A percentile compares a stretch with the other conserved stretches of the same genome.
These are phyloP conservation scores for Muscicapa striata DNA, from an alignment of 2,797 vertebrate genomes.

Conservation along the genomic window DNA sequence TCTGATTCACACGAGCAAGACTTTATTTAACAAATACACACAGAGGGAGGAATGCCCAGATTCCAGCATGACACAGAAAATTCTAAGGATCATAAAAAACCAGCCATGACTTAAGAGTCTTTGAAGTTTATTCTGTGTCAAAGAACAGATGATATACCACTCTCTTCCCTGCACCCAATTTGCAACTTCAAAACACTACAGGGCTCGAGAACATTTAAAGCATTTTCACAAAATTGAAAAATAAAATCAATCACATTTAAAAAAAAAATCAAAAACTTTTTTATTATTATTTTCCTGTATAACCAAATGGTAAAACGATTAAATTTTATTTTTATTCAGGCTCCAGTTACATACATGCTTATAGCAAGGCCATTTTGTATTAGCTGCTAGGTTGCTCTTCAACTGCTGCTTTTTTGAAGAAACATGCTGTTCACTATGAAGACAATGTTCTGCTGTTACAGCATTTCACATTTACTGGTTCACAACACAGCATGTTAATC, in stretches of 20 bases:
- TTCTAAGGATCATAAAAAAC: neutral
- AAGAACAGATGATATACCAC: neutral
- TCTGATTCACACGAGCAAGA: neutral
- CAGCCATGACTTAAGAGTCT: rapidly evolving
- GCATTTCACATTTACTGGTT: neutral
- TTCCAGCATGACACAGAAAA: neutral
- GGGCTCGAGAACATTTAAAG: neutral
- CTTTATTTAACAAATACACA: neutral
- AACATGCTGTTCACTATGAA: neutral
- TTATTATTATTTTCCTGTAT: neutral
- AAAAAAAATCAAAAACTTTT: neutral
- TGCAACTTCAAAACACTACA: neutral
- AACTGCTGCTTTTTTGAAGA: neutral
- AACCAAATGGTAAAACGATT: neutral
- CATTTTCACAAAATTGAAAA: neutral
- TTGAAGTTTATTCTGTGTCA: neutral
- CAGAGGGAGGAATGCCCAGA: neutral
- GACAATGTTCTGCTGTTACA: neutral
- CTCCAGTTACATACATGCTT: neutral
- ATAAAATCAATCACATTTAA: neutral
- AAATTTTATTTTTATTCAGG: neutral
- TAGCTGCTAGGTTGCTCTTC: neutral
- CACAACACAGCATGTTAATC: neutral
- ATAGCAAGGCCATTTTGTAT: neutral
- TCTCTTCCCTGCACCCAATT: neutral